Evolutionary conservation across 2,888 invertebrate species (phyloP), one percentile per base, ranked within the genome.

Genomic region (Octodonta nipae): DNA sequence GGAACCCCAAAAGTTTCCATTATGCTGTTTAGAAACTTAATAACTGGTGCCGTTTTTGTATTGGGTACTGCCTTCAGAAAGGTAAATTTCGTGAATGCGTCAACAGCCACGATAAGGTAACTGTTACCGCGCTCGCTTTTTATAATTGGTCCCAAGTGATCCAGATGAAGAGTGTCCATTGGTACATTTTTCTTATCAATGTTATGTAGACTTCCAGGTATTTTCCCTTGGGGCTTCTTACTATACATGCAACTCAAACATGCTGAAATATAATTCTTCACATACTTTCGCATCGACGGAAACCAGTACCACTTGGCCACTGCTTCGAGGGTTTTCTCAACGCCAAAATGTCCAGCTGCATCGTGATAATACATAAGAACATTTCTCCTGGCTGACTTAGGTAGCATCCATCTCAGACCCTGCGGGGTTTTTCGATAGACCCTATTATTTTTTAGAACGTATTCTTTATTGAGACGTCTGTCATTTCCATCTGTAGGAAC

Each of bases 1-100:
- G 40, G 39, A 12, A 35, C 26, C 4, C 41, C 41, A 30, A 43
- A 43, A 7, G 14, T 40, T 13, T 30, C 25, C 8, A 41, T 24
- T 15, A 43, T 38, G n/a, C 16, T 17, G 5, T 6, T 11, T 11
- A 29, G 5, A 6, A 8, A 10, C 2, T 29, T 16, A 10, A 29
- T 14, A 15, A 17, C 20, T 2, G 11, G 11, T 14, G 15, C 16
- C 2, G 32, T 15, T 11, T 13, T 13, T 10, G 32, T 32, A n/a
- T 14, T 26, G 10, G 7, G 7, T 4, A 32, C 32, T n/a, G 32
- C 26, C 11, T 32, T 26, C 6, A 25, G 25, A 10, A 26, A 26
- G 2, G 12, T 14, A 12, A 32, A 32, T 25, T 32, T 32, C 5
- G 32, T 13, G 14, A 32, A 32, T 10, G 26, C 32, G 10, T 32